These are phyloP conservation scores for Saxicola maurus DNA, from an alignment of 2,797 vertebrate species.

Conservation along the genomic window DNA sequence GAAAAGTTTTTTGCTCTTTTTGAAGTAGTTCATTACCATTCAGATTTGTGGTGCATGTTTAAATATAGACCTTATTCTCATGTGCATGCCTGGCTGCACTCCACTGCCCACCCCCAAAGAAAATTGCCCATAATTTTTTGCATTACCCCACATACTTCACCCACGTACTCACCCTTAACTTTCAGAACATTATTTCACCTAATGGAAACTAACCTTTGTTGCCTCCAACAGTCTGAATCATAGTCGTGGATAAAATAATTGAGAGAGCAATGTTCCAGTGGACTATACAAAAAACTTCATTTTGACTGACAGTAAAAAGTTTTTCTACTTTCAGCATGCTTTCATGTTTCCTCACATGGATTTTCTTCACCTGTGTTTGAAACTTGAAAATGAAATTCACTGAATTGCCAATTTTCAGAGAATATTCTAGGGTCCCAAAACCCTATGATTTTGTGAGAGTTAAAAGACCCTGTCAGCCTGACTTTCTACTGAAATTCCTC, in stretches of 20 bases:
- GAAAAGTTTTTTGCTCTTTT: slow-evolving; percentile 10
- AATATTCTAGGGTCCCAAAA: background rate
- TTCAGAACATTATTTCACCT: slow-evolving; percentile 24
- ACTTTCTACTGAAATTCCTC: background rate
- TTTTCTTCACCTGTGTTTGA: background rate
- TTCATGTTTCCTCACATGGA: background rate
- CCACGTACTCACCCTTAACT: slow-evolving; percentile 10
- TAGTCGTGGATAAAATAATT: background rate
- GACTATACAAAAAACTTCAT: background rate
- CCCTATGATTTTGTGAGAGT: background rate
- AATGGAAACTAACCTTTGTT: slow-evolving; percentile 4
- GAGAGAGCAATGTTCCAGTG: background rate
- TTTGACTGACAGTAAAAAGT: background rate
- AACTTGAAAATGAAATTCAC: background rate
- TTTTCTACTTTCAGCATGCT: background rate
- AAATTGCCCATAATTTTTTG: slow-evolving; percentile 51
- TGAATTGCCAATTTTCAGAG: background rate
- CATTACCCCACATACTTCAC: slow-evolving; percentile 10
- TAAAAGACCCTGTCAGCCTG: background rate
- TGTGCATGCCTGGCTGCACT: slow-evolving; percentile 7
- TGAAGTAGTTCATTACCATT: slow-evolving; percentile 14
- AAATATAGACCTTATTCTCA: slow-evolving; percentile 34
- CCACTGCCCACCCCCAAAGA: slow-evolving; percentile 29
- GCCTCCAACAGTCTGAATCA: slow-evolving; percentile 25
- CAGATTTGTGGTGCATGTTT: background rate